Percentiles rank a stretch among this genome's conserved stretches.
Evolutionary conservation across 2,888 invertebrate species (phyloP).

Genomic region (Chrysomela aeneicollis): DNA sequence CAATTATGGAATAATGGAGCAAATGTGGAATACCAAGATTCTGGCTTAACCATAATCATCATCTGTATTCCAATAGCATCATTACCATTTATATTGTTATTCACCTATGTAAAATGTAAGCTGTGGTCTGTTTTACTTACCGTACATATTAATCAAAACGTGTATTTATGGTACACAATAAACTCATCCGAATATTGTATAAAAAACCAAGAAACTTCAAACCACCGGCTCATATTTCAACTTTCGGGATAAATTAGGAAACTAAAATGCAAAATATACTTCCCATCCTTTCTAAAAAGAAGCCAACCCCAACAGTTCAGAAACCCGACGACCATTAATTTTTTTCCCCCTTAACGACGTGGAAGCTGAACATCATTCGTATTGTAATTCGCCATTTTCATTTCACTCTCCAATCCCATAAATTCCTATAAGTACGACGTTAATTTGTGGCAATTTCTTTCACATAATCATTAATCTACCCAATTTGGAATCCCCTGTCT

Average conservation of each 20-base stretch:
- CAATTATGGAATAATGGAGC: no score
- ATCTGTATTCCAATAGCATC: no score
- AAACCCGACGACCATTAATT: constrained; percentile 24
- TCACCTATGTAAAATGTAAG: no score
- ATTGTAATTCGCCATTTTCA: constrained; percentile 27
- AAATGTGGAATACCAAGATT: no score
- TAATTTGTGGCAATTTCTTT: constrained; percentile 33
- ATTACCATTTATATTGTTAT: no score
- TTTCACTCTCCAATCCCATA: constrained; percentile 21
- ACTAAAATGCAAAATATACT: background rate
- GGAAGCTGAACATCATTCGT: constrained; percentile 28
- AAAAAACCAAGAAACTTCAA: no score
- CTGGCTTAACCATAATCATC: no score
- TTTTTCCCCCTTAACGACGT: constrained; percentile 23
- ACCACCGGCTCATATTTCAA: no score
- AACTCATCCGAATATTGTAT: no score
- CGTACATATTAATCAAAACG: no score
- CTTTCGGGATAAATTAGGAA: background rate
- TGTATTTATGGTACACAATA: no score
- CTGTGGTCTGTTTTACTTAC: no score
- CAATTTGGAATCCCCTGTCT: constrained; percentile 29
- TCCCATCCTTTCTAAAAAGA: background rate
- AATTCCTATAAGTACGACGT: constrained; percentile 31
- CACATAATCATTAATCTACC: constrained; percentile 25
- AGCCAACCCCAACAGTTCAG: background rate